phyloP scores from a whole-genome alignment of 1,140 invertebrate species.

The Drosophila pectinifera region DNA sequence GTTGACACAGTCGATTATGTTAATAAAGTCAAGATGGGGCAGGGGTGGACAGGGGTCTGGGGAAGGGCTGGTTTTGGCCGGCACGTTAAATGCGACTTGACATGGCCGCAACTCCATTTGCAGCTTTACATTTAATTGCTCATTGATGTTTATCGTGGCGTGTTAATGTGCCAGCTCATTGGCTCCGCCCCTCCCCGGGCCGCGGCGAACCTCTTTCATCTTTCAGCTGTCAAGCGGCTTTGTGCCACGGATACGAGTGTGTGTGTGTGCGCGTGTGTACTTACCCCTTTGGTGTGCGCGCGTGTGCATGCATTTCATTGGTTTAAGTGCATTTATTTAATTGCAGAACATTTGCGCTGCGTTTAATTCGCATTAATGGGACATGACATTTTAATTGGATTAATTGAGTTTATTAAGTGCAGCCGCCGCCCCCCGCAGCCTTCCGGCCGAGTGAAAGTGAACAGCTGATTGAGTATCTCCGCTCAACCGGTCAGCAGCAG shows the following conservation, averaged over 20 bases:
- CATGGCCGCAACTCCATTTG: slow-evolving; percentile 34
- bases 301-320: slow-evolving; percentile 50
- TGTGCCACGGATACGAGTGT: slow-evolving; percentile 25
- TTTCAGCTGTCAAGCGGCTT: slow-evolving; percentile 43
- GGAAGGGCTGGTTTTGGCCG: background rate
- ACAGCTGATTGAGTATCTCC: slow-evolving; percentile 40
- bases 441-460: slow-evolving; percentile 39
- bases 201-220: slow-evolving; percentile 22
- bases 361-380: slow-evolving; percentile 78
- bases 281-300: background rate
- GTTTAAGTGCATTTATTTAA: slow-evolving; percentile 82
- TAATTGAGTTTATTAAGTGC: slow-evolving; percentile 81
- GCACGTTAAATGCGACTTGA: slow-evolving; percentile 15
- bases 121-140: slow-evolving; percentile 72
- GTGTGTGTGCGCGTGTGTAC: background rate
- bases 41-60: no score
- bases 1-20: slow-evolving; percentile 78
- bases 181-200: background rate
- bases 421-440: background rate
- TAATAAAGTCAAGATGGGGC: slow-evolving; percentile 56
- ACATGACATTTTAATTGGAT: slow-evolving; percentile 83
- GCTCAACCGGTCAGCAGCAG: slow-evolving; percentile 12
- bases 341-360: slow-evolving; percentile 69
- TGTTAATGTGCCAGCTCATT: slow-evolving; percentile 65
- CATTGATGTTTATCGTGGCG: slow-evolving; percentile 68